Evolutionary conservation across 1,140 invertebrate species (phyloP).

Genomic region (Cydia fagiglandana): DNA sequence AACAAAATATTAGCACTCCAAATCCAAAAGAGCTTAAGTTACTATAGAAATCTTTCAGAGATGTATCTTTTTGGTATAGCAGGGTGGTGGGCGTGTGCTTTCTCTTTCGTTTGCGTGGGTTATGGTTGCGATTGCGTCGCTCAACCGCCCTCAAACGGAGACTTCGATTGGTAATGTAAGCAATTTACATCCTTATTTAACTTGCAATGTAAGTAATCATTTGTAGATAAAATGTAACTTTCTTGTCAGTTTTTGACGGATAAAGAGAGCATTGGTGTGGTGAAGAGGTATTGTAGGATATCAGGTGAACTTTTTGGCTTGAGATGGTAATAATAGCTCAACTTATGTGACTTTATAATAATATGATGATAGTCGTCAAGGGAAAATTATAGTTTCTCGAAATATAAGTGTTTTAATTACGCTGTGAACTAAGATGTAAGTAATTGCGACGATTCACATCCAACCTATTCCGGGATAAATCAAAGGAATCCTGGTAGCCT

Average conservation of each 20-base stretch:
- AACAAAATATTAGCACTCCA: neutral
- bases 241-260: too few species aligned
- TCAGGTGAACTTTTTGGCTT: too few species aligned
- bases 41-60: neutral
- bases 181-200: neutral
- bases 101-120: constrained; percentile 9
- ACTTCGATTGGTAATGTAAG: neutral
- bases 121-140: neutral
- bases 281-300: too few species aligned
- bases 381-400: too few species aligned
- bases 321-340: too few species aligned
- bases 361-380: too few species aligned
- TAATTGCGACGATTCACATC: neutral
- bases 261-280: too few species aligned
- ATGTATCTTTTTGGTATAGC: neutral
- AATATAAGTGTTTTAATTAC: too few species aligned
- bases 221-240: too few species aligned
- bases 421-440: too few species aligned
- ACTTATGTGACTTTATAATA: too few species aligned
- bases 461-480: neutral
- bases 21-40: neutral
- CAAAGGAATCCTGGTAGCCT: neutral
- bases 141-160: neutral
- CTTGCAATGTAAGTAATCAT: neutral
- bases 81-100: neutral